These are phyloP conservation scores for Aphyosemion australe DNA, from an alignment of 2,113 vertebrate genomes.

Conservation along the genomic window DNA sequence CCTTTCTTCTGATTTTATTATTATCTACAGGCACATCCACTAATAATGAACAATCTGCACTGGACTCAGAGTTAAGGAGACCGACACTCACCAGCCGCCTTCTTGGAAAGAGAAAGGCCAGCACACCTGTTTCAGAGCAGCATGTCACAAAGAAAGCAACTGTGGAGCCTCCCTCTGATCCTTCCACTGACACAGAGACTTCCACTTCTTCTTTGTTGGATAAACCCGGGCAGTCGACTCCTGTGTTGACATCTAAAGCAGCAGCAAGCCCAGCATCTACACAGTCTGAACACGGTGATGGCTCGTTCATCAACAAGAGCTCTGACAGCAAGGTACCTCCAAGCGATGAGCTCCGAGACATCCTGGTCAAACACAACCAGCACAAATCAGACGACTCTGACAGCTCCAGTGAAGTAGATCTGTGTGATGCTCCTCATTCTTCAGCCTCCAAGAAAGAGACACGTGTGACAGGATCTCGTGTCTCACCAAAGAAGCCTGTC, in stretches of 20 bases:
- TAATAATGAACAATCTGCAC: conserved; percentile 18
- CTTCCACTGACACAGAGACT: neutral
- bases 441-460: conserved; percentile 34
- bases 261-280: conserved; percentile 8
- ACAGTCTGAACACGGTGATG: conserved; percentile 2
- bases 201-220: conserved; percentile 38
- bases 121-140: conserved; percentile 34
- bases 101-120: conserved; percentile 71
- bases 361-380: conserved; percentile 14
- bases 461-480: neutral
- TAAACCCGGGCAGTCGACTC: neutral
- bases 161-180: neutral
- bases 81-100: conserved; percentile 45
- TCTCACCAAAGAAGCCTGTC: conserved; percentile 22
- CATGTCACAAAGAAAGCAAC: conserved; percentile 44
- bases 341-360: conserved; percentile 2
- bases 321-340: conserved; percentile 13
- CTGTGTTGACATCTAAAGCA: neutral
- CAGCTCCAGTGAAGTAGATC: conserved; percentile 52
- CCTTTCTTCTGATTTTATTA: conserved; percentile 2
- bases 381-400: conserved; percentile 34
- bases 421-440: conserved; percentile 53
- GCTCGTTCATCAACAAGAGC: neutral
- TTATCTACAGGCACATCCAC: conserved; percentile 35
- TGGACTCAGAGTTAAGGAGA: conserved; percentile 1